These are phyloP conservation scores for Drosophila bocki DNA, from an alignment of 1,140 invertebrate genomes.

Conservation along the genomic window DNA sequence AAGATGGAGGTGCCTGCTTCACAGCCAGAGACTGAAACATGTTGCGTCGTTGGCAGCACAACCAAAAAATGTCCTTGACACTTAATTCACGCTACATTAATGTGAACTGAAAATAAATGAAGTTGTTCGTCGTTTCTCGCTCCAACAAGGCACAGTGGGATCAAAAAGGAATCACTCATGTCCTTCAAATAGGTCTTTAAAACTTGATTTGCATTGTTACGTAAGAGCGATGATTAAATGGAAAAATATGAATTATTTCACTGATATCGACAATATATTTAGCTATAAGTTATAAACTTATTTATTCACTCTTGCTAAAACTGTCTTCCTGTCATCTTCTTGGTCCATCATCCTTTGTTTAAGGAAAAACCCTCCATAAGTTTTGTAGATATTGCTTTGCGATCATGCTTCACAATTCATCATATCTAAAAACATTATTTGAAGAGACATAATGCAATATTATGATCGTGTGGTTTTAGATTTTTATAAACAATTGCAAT, in stretches of 20 bases:
- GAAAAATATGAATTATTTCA: not conserved
- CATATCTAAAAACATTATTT: not conserved
- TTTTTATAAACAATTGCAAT: not conserved
- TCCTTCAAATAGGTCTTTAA: not conserved
- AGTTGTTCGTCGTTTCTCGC: constrained; percentile 53
- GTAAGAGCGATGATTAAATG: too few relatives aligned
- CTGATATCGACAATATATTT: too few relatives aligned
- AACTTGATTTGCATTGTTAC: not conserved
- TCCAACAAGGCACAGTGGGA: constrained; percentile 50
- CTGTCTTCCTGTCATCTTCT: too few relatives aligned
- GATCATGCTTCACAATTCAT: too few relatives aligned
- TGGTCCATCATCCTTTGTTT: too few relatives aligned
- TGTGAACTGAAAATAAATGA: constrained; percentile 81
- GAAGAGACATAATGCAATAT: not conserved
- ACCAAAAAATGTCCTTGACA: constrained; percentile 83
- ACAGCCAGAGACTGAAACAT: constrained; percentile 62
- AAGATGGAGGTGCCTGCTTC: constrained; percentile 3
- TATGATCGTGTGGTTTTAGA: not conserved
- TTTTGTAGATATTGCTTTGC: too few relatives aligned
- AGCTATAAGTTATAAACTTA: too few relatives aligned
- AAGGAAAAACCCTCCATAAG: too few relatives aligned
- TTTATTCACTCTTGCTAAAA: too few relatives aligned
- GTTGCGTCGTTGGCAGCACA: constrained; percentile 73
- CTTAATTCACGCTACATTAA: constrained; percentile 84
- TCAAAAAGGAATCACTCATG: not conserved